Evolutionary conservation across 2,888 invertebrate genomes (phyloP).

Genomic region (Epinotia demarniana): DNA sequence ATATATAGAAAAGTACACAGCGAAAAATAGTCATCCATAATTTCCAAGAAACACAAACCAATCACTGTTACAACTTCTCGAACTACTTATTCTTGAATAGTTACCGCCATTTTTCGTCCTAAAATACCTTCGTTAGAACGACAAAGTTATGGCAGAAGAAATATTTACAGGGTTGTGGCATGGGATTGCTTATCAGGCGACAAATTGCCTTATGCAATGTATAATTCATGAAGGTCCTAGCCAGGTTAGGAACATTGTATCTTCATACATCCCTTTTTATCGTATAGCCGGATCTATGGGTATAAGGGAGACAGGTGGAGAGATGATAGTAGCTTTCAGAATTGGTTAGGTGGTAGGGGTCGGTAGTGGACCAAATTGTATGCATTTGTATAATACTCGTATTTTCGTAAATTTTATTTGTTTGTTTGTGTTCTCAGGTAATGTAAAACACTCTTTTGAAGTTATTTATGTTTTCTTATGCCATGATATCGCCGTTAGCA

Average conservation of each 20-base stretch:
- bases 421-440: slow-evolving; percentile 25
- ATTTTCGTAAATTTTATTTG: slow-evolving; percentile 35
- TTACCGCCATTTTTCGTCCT: slow-evolving; percentile 8
- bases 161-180: slow-evolving; percentile 38
- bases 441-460: not conserved
- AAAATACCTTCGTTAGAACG: slow-evolving; percentile 28
- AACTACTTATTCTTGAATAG: slow-evolving; percentile 7
- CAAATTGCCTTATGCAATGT: slow-evolving; percentile 66
- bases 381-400: slow-evolving; percentile 53
- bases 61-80: slow-evolving; percentile 6
- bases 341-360: slow-evolving; percentile 66
- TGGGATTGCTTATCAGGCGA: slow-evolving; percentile 67
- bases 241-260: slow-evolving; percentile 35
- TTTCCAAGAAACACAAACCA: not conserved
- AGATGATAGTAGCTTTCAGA: slow-evolving; percentile 16
- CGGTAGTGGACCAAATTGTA: slow-evolving; percentile 64
- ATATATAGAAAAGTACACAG: too few relatives aligned
- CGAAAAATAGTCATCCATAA: not conserved
- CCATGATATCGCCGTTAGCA: too few relatives aligned
- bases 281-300: not conserved
- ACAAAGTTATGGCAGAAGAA: slow-evolving; percentile 40
- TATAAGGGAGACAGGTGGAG: not conserved
- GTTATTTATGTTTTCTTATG: not conserved
- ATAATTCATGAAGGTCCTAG: slow-evolving; percentile 70
- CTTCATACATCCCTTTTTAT: slow-evolving; percentile 14